Evolutionary conservation across 2,113 vertebrate genomes (phyloP).

Genomic region (Alexandromys fortis): DNA sequence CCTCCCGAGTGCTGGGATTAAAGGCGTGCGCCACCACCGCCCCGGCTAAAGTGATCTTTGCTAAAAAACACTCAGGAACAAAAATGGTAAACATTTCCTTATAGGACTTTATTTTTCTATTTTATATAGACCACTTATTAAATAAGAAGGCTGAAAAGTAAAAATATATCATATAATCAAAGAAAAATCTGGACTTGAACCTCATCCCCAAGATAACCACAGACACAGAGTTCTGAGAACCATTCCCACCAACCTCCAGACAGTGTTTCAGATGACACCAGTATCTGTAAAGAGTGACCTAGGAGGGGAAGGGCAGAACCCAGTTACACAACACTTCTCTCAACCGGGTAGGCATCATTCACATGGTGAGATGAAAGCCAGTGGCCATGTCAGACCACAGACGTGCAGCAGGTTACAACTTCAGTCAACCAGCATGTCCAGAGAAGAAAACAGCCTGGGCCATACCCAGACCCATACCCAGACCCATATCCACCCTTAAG

Average conservation of each 20-base stretch:
- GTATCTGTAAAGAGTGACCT: background rate
- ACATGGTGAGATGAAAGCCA: background rate
- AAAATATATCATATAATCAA: constrained; percentile 84
- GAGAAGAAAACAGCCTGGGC: background rate
- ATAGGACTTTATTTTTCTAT: constrained; percentile 56
- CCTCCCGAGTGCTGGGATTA: too few species aligned
- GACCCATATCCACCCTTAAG: too few species aligned
- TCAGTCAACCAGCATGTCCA: background rate
- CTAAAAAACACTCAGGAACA: background rate
- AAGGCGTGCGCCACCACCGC: too few species aligned
- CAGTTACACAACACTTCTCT: background rate
- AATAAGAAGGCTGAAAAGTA: constrained; percentile 85
- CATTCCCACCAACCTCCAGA: constrained; percentile 59
- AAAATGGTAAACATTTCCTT: background rate
- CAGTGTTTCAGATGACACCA: background rate
- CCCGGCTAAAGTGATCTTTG: accelerated
- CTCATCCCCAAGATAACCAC: constrained; percentile 67
- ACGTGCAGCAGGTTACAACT: background rate
- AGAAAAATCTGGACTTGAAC: constrained; percentile 78
- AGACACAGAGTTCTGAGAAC: constrained; percentile 70
- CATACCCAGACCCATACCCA: too few species aligned
- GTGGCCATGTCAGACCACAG: background rate
- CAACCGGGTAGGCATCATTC: background rate
- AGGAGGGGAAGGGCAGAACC: background rate
- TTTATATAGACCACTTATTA: constrained; percentile 85